Percentiles rank a stretch among this genome's conserved stretches.
phyloP scores from a whole-genome alignment of 64 coral and sea anemone genomes.

The Hydrozoanthus tunicans region DNA sequence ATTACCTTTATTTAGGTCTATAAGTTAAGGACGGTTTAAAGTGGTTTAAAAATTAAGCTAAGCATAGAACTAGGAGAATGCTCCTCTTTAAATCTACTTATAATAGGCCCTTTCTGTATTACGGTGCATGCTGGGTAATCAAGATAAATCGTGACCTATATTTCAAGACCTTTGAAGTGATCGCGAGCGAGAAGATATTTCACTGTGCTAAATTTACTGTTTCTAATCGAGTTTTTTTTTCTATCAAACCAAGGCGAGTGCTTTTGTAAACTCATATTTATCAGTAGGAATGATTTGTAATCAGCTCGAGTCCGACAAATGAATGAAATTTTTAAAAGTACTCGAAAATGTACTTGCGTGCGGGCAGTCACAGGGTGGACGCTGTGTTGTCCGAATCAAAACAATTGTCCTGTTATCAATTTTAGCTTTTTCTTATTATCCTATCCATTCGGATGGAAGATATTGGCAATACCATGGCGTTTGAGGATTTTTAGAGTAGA shows the following conservation, averaged over 20 bases:
- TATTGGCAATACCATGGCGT: neutral
- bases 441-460: neutral
- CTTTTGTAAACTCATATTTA: neutral
- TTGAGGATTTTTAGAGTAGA: constrained; percentile 24
- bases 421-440: neutral
- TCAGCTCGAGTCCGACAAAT: constrained; percentile 1
- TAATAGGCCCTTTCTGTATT: neutral
- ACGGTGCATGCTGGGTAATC: neutral
- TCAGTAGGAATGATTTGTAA: neutral
- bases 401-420: neutral
- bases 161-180: no score
- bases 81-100: no score
- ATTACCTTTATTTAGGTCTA: no score
- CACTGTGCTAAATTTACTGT: no score
- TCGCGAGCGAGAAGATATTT: no score
- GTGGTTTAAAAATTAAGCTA: no score
- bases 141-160: neutral
- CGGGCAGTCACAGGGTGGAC: neutral
- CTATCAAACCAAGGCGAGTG: neutral
- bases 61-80: no score
- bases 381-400: no score
- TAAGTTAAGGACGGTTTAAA: no score
- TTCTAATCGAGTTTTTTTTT: neutral
- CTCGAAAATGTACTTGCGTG: no score
- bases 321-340: neutral